Evolutionary conservation across 2,888 invertebrate genomes (phyloP), one percentile per base, ranked within the genome.

Genomic region (Mactromeris polynyma): DNA sequence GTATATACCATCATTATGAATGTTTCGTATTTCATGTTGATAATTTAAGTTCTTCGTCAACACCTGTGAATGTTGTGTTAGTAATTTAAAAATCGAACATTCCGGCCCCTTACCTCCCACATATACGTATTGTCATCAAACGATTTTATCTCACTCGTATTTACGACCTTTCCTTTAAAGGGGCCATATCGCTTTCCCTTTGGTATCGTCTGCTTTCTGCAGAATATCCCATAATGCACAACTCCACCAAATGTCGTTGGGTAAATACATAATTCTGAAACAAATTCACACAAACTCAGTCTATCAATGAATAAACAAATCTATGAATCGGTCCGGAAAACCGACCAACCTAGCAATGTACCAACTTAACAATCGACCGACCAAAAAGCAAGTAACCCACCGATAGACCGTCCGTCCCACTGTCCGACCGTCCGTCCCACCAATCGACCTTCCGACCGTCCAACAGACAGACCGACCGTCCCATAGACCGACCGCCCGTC

Each of bases 81-180:
- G n/a, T n/a, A n/a, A n/a, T n/a, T n/a, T n/a, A n/a, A n/a, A n/a
- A n/a, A n/a, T n/a, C n/a, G 11, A 42, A 42, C 4, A 7, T 42
- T 7, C 42, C 42, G 14, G n/a, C 7, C 26, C 0, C 40, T 54
- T 93, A 96, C 96, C 96, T 96, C 96, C 96, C 96, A 96, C 96
- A 96, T 96, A 88, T 94, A 95, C 64, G 95, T 96, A 93, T 96
- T 96, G 88, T 96, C 96, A 83, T 96, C 96, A 84, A 96, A 95
- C 0, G 96, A 96, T 86, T 96, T 96, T 40, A 96, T 96, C 87
- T 97, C 96, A 81, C 96, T 96, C 3, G 96, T 96, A 94, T 96
- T 96, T 42, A 96, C 96, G 26, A 95, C 92, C 89, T 96, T 96
- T 33, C 97, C 96, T 80, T 96, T 95, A 89, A 96, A 97, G 0